Evolutionary conservation across 2,113 vertebrate genomes (phyloP).

Genomic region (Chelonoidis abingdonii): DNA sequence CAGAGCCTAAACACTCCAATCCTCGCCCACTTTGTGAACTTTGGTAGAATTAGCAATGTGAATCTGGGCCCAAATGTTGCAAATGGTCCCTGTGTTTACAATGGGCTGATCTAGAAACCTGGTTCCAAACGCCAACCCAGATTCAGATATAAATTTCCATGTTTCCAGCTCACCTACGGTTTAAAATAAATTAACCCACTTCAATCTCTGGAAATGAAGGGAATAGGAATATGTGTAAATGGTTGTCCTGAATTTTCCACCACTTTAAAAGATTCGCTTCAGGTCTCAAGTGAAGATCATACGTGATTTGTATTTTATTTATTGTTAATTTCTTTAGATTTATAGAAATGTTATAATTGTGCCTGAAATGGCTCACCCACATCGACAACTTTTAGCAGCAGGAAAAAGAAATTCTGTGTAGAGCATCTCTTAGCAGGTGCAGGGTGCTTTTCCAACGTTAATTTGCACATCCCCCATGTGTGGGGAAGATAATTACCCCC

Average conservation of each 20-base stretch:
- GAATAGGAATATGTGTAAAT: neutral
- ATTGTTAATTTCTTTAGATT: neutral
- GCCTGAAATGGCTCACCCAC: neutral
- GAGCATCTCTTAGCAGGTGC: rapidly evolving
- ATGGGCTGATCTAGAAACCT: neutral
- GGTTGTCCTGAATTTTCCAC: neutral
- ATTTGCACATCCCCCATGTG: neutral
- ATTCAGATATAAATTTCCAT: neutral
- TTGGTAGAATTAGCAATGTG: neutral
- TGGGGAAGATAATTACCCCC: neutral
- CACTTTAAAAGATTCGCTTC: constrained; percentile 11
- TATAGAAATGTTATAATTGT: constrained; percentile 14
- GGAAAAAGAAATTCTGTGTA: neutral
- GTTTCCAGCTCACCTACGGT: neutral
- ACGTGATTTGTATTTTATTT: neutral
- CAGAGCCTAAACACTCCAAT: neutral
- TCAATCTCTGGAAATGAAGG: neutral
- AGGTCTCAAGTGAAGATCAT: neutral
- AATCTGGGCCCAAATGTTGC: constrained; percentile 7
- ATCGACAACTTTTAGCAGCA: neutral
- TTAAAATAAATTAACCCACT: rapidly evolving
- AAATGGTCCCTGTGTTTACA: constrained; percentile 3
- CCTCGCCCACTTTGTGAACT: neutral
- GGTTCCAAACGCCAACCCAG: neutral
- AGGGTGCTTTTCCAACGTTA: neutral